Percentiles rank a stretch among this genome's conserved stretches.
Conservation (phyloP, 1,140 invertebrate genomes). For the Chrysoperla carnea region DNA sequence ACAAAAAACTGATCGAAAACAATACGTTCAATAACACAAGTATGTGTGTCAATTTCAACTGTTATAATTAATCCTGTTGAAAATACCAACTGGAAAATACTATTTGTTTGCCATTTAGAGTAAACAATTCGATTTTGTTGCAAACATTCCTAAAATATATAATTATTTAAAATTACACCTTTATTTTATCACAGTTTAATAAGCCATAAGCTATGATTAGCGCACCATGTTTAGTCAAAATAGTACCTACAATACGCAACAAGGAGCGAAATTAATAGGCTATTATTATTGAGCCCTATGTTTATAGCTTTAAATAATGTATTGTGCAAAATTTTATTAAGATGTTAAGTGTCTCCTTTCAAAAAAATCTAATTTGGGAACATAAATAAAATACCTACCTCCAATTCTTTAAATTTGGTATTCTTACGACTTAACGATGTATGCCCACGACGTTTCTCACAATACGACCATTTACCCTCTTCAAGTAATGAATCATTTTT, state of each 20-base stretch:
- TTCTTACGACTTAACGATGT: background rate
- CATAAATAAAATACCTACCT: background rate
- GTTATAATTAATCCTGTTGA: background rate
- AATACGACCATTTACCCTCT: background rate
- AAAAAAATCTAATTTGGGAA: too few species aligned
- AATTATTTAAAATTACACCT: background rate
- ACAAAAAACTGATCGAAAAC: background rate
- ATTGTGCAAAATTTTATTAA: too few species aligned
- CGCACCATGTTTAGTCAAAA: too few species aligned
- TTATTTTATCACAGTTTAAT: too few species aligned
- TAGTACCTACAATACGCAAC: too few species aligned
- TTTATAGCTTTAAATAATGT: too few species aligned
- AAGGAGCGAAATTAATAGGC: too few species aligned
- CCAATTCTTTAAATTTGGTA: background rate
- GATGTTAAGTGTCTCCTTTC: too few species aligned
- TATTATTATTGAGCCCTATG: too few species aligned
- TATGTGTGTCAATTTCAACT: background rate
- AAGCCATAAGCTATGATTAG: too few species aligned
- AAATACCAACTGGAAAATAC: background rate
- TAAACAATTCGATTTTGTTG: background rate
- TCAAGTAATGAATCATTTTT: background rate
- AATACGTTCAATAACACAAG: background rate
- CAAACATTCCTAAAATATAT: background rate
- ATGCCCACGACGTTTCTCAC: background rate
- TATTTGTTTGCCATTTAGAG: background rate